Percentiles rank a stretch among this genome's conserved stretches.
Conservation (phyloP, 1,140 invertebrate genomes). For the Bombus superbus region DNA sequence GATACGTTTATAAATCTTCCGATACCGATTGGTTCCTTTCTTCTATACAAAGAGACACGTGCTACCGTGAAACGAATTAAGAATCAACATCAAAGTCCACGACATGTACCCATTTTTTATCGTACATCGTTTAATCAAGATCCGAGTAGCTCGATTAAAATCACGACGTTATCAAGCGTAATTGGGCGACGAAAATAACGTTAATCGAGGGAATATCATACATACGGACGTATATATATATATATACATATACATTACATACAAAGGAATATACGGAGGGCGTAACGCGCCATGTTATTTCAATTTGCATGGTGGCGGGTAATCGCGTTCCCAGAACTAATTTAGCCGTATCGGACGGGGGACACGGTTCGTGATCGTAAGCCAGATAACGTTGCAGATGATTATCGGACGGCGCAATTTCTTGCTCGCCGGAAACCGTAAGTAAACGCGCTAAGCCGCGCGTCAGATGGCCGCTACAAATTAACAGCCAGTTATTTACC, state of each 20-base stretch:
- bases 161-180: not conserved
- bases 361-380: constrained; percentile 23
- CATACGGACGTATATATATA: not conserved
- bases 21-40: not conserved
- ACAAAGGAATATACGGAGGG: not conserved
- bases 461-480: constrained; percentile 50
- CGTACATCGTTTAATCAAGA: constrained; percentile 20
- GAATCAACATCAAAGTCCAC: not conserved
- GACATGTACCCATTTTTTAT: not conserved
- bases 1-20: not conserved
- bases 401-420: constrained; percentile 51
- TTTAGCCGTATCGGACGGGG: constrained; percentile 42
- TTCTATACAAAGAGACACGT: too few relatives aligned
- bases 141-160: not conserved
- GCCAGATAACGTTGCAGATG: constrained; percentile 47
- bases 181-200: constrained; percentile 13
- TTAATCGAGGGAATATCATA: not conserved
- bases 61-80: not conserved
- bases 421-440: constrained; percentile 50
- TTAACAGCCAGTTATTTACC: constrained; percentile 57
- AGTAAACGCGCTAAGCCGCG: constrained; percentile 30
- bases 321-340: constrained; percentile 49
- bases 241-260: too few relatives aligned
- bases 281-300: constrained; percentile 10
- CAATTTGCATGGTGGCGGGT: constrained; percentile 43